These are phyloP conservation scores for Trissolcus japonicus DNA, from an alignment of 2,888 invertebrate genomes.

Conservation along the genomic window DNA sequence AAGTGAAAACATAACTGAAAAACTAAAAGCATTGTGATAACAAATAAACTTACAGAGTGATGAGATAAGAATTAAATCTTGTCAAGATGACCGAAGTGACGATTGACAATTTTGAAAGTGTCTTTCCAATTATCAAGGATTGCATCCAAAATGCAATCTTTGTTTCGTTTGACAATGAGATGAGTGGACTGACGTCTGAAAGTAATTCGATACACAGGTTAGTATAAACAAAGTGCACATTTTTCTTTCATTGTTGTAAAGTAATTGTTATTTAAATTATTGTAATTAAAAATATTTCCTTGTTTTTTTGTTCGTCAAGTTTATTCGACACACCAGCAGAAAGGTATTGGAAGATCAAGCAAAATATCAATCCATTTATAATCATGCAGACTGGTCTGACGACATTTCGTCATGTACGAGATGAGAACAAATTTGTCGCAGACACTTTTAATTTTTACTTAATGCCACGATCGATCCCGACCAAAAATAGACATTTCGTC, in stretches of 20 bases:
- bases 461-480: conserved; percentile 81
- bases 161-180: conserved; percentile 85
- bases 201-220: conserved; percentile 79
- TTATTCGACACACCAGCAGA: conserved; percentile 79
- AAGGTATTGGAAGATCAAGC: conserved; percentile 78
- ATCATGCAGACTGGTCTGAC: conserved; percentile 85
- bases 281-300: neutral
- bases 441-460: conserved; percentile 83
- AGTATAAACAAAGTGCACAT: conserved; percentile 29
- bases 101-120: conserved; percentile 79
- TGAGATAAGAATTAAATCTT: too few relatives aligned
- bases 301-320: conserved; percentile 73
- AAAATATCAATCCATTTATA: conserved; percentile 77
- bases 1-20: too few relatives aligned
- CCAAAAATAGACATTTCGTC: conserved; percentile 80
- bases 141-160: conserved; percentile 80
- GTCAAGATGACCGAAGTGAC: conserved; percentile 81
- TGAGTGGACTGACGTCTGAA: conserved; percentile 80
- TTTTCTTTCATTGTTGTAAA: neutral
- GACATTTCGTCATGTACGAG: conserved; percentile 80
- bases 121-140: conserved; percentile 79
- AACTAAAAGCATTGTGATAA: too few relatives aligned
- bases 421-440: conserved; percentile 80
- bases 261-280: neutral
- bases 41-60: too few relatives aligned